These are phyloP conservation scores for Zaprionus bogoriensis DNA, from an alignment of 2,888 invertebrate genomes.

Conservation along the genomic window DNA sequence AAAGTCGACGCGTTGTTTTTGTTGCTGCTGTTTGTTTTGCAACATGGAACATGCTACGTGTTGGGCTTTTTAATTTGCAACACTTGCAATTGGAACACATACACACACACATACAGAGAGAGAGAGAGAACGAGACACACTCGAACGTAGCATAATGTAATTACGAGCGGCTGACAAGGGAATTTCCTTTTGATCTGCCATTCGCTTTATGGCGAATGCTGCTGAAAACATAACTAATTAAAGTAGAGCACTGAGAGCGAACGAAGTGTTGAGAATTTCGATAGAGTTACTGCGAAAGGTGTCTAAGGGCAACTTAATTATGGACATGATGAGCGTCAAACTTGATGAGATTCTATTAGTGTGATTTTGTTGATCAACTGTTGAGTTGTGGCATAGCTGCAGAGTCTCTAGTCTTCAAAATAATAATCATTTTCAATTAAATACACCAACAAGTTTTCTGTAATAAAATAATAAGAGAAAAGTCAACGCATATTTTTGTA, in stretches of 20 bases:
- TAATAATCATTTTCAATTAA: no score
- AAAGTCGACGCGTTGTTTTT: conserved; percentile 17
- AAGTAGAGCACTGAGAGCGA: background rate
- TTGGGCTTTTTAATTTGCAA: conserved; percentile 64
- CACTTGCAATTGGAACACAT: conserved; percentile 27
- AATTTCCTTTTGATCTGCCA: conserved; percentile 34
- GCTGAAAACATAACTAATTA: conserved; percentile 6
- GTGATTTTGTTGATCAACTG: no score
- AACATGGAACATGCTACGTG: conserved; percentile 53
- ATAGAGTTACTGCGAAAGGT: no score
- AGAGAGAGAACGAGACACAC: background rate
- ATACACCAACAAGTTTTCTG: no score
- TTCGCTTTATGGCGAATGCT: conserved; percentile 18
- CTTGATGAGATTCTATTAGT: no score
- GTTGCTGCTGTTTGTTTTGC: conserved; percentile 39
- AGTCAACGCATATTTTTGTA: no score
- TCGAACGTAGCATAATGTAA: conserved; percentile 30
- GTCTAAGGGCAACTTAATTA: no score
- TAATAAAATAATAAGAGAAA: no score
- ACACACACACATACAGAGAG: background rate
- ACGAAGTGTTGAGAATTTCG: background rate
- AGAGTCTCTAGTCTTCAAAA: no score
- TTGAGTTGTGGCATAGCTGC: no score
- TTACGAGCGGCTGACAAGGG: conserved; percentile 26
- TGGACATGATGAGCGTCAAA: no score